Evolutionary conservation across 2,888 invertebrate genomes (phyloP).

Genomic region (Allophyes oxyacanthae): DNA sequence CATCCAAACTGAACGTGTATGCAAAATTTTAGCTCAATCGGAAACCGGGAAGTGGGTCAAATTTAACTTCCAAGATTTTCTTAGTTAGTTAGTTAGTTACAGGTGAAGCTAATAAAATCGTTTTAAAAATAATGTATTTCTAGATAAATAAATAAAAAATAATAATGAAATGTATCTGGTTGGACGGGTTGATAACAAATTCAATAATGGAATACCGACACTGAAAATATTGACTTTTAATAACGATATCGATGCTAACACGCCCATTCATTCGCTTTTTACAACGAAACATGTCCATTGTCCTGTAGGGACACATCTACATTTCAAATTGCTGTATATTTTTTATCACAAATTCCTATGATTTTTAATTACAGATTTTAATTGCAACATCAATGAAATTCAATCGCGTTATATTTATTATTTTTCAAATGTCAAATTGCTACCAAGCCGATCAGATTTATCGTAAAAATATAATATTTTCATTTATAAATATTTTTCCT

Average conservation of each 20-base stretch:
- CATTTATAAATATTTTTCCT: conserved; percentile 7
- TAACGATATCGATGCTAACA: conserved; percentile 1
- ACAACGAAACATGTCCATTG: conserved; percentile 1
- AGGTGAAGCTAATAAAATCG: no score
- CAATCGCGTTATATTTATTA: conserved; percentile 4
- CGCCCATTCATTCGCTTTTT: conserved; percentile 16
- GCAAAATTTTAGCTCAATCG: no score
- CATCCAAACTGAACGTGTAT: no score
- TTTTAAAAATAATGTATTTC: no score
- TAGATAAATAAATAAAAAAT: no score
- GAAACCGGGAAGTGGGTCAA: no score
- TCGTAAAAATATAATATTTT: conserved; percentile 7
- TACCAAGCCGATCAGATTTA: conserved; percentile 1
- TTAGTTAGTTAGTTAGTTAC: no score
- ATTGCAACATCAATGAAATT: conserved; percentile 4
- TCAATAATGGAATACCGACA: background rate
- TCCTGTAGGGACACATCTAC: conserved; percentile 11
- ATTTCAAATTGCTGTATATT: conserved; percentile 7
- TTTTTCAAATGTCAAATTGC: conserved; percentile 13
- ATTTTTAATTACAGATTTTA: conserved; percentile 11
- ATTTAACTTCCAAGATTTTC: no score
- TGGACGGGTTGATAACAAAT: background rate
- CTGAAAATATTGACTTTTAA: background rate
- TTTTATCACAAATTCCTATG: conserved; percentile 6
- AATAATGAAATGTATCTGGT: background rate